phyloP scores from a whole-genome alignment of 1,140 invertebrate species.

The Idris sp. region DNA sequence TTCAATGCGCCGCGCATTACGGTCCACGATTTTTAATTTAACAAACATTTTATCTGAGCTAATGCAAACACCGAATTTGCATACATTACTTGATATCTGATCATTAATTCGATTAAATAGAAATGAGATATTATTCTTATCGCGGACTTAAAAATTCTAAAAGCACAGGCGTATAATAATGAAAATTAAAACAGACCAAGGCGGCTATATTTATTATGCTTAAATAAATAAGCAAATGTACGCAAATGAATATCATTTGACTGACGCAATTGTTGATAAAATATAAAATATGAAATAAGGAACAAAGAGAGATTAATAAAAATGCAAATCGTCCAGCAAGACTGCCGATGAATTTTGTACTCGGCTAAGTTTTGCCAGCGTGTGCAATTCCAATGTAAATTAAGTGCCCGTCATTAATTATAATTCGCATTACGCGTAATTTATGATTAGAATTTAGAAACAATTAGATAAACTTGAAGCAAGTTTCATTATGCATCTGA shows the following conservation, averaged over 20 bases:
- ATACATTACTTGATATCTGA: slow-evolving; percentile 41
- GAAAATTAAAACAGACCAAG: neutral
- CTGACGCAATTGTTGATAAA: slow-evolving; percentile 48
- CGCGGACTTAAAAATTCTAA: slow-evolving; percentile 30
- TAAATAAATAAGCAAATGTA: slow-evolving; percentile 40
- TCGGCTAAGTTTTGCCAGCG: slow-evolving; percentile 51
- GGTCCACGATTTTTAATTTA: slow-evolving; percentile 17
- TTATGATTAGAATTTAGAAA: slow-evolving; percentile 58
- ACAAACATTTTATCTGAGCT: slow-evolving; percentile 19
- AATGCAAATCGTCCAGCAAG: slow-evolving; percentile 54
- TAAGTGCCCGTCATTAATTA: slow-evolving; percentile 55
- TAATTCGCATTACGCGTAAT: slow-evolving; percentile 57
- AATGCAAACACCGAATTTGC: slow-evolving; percentile 20
- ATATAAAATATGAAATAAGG: slow-evolving; percentile 30
- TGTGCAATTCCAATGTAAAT: slow-evolving; percentile 63
- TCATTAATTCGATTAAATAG: slow-evolving; percentile 42
- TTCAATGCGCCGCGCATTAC: slow-evolving; percentile 12
- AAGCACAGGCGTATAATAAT: slow-evolving; percentile 16
- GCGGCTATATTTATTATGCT: slow-evolving; percentile 18
- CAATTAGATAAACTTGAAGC: slow-evolving; percentile 46
- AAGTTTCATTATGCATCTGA: slow-evolving; percentile 17
- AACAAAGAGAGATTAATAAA: slow-evolving; percentile 60
- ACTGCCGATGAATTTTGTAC: slow-evolving; percentile 54
- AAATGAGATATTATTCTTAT: slow-evolving; percentile 56
- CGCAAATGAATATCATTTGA: slow-evolving; percentile 33